A percentile compares a stretch with the other conserved stretches of the same genome.
phyloP scores from a whole-genome alignment of 2,888 invertebrate species.

The Limenitis arthemis region DNA sequence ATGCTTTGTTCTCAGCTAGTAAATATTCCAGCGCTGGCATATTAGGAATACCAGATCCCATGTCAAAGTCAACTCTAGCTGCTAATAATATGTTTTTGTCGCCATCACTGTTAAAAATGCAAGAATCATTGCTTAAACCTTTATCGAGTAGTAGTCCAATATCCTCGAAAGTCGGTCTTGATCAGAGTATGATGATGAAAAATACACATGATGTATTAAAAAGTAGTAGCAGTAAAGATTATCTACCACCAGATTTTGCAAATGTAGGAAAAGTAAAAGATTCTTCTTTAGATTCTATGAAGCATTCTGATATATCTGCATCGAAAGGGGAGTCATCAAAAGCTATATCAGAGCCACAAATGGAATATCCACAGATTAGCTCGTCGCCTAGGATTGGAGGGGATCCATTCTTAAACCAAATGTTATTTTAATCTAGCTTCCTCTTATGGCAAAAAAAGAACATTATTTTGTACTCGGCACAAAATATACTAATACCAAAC shows the following conservation, averaged over 20 bases:
- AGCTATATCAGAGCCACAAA: slow-evolving; percentile 45
- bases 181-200: slow-evolving; percentile 60
- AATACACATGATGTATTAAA: slow-evolving; percentile 58
- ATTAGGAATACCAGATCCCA: slow-evolving; percentile 80
- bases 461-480: too few species aligned
- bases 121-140: slow-evolving; percentile 74
- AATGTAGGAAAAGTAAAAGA: slow-evolving; percentile 69
- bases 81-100: slow-evolving; percentile 86
- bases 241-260: slow-evolving; percentile 69
- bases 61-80: slow-evolving; percentile 81
- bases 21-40: slow-evolving; percentile 75
- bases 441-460: too few species aligned
- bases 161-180: slow-evolving; percentile 55
- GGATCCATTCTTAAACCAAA: slow-evolving; percentile 66
- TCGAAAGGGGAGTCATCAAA: slow-evolving; percentile 67
- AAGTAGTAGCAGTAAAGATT: slow-evolving; percentile 60
- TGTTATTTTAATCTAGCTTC: too few species aligned
- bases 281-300: slow-evolving; percentile 52
- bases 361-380: slow-evolving; percentile 50
- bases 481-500: too few species aligned
- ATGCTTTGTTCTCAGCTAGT: slow-evolving; percentile 77
- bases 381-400: slow-evolving; percentile 60
- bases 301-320: slow-evolving; percentile 52
- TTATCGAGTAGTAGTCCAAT: slow-evolving; percentile 72
- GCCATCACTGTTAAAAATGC: slow-evolving; percentile 81